These are phyloP conservation scores for Solenodon paradoxus DNA, from an alignment of 2,113 vertebrate species.

Conservation along the genomic window DNA sequence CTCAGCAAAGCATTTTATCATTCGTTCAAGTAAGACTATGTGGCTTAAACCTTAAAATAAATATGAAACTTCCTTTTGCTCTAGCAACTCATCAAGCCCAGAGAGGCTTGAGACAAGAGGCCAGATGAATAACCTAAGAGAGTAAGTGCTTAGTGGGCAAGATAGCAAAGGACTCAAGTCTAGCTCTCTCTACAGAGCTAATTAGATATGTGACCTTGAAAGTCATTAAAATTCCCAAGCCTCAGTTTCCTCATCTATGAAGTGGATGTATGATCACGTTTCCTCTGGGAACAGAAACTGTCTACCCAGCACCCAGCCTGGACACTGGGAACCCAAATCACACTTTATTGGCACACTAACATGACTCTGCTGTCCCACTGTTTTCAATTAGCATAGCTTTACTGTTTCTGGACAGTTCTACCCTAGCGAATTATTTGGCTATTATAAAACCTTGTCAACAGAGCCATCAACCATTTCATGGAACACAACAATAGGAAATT, in stretches of 20 bases:
- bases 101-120: not conserved
- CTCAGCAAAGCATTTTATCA: conserved; percentile 34
- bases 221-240: not conserved
- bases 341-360: not conserved
- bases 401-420: not conserved
- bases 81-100: not conserved
- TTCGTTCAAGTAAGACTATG: not conserved
- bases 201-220: not conserved
- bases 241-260: conserved; percentile 33
- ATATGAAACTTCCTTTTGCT: conserved; percentile 37
- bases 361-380: not conserved
- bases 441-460: not conserved
- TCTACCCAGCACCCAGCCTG: not conserved
- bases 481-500: not conserved
- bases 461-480: not conserved
- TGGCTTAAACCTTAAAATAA: conserved; percentile 26
- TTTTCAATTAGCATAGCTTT: not conserved
- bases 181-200: not conserved
- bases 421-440: not conserved
- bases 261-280: not conserved
- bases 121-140: not conserved
- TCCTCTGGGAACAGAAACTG: not conserved
- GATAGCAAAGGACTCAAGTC: not conserved
- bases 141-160: not conserved
- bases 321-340: not conserved